Base-by-base conservation (phyloP, 2,888 invertebrate genomes). In the Adela reaumurella region DNA sequence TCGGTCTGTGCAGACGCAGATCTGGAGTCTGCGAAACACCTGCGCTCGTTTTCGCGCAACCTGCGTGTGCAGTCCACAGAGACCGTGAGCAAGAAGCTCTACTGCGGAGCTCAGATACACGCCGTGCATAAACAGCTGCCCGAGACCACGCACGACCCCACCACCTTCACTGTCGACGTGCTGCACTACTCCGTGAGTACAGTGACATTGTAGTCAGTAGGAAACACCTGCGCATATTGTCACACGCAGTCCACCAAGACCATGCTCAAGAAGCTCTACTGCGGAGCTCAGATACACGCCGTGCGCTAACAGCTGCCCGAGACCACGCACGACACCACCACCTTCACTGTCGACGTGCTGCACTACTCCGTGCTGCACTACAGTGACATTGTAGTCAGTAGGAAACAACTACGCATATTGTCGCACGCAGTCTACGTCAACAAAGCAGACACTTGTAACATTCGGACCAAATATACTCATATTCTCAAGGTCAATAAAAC, bases 131-230 rank as follows among this genome's bases (percentile, higher is more conserved):
- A 2, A 0, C 2, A 47, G 0, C 53, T 74, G 1, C 74, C 74
- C 0, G 51, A 54, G 1, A 58, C 65, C 0, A 46, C 57, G 0
- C 77, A 77, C 46, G 74, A 77, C 46, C 60, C 63, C 0, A 58
- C 58, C 10, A 65, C 70, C 0, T 76, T 78, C 45, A 65, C 59
- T 45, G 64, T 76, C 0, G 77, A 77, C 52, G 67, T 77, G 1
- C 41, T 72, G 0, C 43, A 49, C n/a, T 65, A 72, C 54, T 62
- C 67, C 54, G 77, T 76, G 55, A 68, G 24, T n/a, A n/a, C n/a
- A n/a, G n/a, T n/a, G n/a, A n/a, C n/a, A n/a, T n/a, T n/a, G n/a
- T n/a, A n/a, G n/a, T n/a, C n/a, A n/a, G n/a, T n/a, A n/a, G n/a
- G 0, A 16, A 45, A 1, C 45, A 53, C 20, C 51, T 59, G 0